Base-by-base conservation (phyloP, 2,888 invertebrate species). In the Tinea pellionella region DNA sequence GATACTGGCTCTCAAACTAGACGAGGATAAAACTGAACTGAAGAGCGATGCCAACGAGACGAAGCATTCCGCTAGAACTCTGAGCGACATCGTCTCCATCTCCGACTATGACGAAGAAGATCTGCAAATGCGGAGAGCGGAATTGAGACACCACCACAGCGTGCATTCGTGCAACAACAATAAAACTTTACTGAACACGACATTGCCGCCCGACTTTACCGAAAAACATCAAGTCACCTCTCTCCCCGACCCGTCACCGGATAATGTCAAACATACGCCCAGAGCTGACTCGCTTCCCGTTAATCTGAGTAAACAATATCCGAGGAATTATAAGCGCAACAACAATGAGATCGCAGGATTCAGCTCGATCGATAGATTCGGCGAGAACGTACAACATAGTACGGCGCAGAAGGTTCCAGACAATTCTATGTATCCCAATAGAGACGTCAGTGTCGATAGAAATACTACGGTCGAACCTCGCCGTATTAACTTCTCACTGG, bases 21-120 rank as follows among this genome's bases (percentile, higher is more conserved):
- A 90, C 56, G 87, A 87, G 6, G 87, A 90, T 63, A 82, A 81
- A 59, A 74, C 78, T 7, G 70, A 89, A 8, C 80, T 81, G 7
- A 82, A 77, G 57, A 85, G 85, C 62, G 89, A 87, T 41, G 64
- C 67, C 1, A 66, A 73, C 11, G 85, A 84, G 7, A 90, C 88
- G 18, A 92, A 92, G 73, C 87, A 88, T 60, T 92, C 92, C 57
- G 93, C 91, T 0, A 88, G 93, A 43, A 93, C 93, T 0, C 79
- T 93, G 4, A 92, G 92, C 69, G 93, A 93, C 65, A 91, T 93
- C 61, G 86, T 93, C 0, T 93, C 93, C 0, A 91, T 93, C 71
- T 90, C 93, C 0, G 93, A 93, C 65, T 91, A 90, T 62, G 92
- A 92, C 63, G 92, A 92, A 65, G 89, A 90, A 59, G 92, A 92